Base-by-base conservation (phyloP, 2,113 vertebrate species). In the Gracilinanus agilis region DNA sequence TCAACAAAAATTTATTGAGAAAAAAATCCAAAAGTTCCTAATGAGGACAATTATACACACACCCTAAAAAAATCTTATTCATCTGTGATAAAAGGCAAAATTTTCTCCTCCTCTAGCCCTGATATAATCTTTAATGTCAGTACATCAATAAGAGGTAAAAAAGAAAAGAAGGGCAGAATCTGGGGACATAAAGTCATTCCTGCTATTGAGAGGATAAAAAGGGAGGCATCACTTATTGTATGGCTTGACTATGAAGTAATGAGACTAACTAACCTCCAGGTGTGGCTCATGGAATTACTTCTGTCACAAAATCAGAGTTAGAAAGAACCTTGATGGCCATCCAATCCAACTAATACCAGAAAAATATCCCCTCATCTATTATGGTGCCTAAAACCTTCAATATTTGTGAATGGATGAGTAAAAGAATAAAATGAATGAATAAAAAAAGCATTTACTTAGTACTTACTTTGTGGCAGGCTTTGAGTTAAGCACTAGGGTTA, bases 281-380 rank as follows among this genome's bases (percentile, higher is more conserved):
- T 40, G 25, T 16, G 55, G 11, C 25, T 94, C 54, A n/a, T 34
- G 12, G 54, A 89, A 94, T 94, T 94, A 91, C 90, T 92, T 40
- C 25, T 95, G n/a, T 9, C 67, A 83, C 67, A 83, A 83, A 83
- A 83, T 83, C 67, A 40, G 67, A 75, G 6, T 40, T 40, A 83
- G 67, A 40, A 83, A 83, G 19, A 19, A 40, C 3, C 29, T n/a
- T 25, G n/a, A 34, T 34, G 3, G 27, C 3, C 27, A 29, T 34
- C 11, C 11, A 67, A 34, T 67, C 29, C 11, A 67, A 67, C 67
- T 29, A 75, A 75, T n/a, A 19, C 34, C 34, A 75, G 29, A 75
- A 29, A 75, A 75, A 75, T 9, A n/a, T n/a, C 29, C 34, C 67
- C 34, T 75, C 67, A 61, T 61, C 11, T 29, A 61, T 67, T 67